These are phyloP conservation scores for Ailuropoda melanoleuca DNA, from an alignment of 2,113 vertebrate genomes.

Conservation along the genomic window DNA sequence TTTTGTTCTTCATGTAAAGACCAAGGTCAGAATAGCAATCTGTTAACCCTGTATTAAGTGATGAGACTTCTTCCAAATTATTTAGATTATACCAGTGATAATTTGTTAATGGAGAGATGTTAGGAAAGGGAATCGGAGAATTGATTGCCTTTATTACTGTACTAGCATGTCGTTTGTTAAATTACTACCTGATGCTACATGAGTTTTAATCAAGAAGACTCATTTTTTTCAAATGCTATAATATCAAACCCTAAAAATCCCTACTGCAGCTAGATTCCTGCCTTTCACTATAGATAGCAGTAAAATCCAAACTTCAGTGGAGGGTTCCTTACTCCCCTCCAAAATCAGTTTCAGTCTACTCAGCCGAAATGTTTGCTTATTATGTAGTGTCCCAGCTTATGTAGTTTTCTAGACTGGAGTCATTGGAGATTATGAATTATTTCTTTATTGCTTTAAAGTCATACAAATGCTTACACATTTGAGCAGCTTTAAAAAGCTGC, in stretches of 20 bases:
- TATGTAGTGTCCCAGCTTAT: neutral
- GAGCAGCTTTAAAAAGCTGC: neutral
- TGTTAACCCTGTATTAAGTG: neutral
- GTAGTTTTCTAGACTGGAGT: neutral
- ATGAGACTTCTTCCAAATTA: neutral
- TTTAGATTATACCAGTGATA: slow-evolving; percentile 7
- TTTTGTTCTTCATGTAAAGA: slow-evolving; percentile 7
- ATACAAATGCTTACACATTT: slow-evolving; percentile 14
- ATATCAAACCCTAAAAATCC: slow-evolving; percentile 20
- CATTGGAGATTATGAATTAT: neutral
- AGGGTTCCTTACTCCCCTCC: neutral
- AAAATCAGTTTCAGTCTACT: neutral
- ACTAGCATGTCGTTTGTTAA: slow-evolving; percentile 19
- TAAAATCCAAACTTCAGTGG: neutral
- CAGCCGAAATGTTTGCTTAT: neutral
- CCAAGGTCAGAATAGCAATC: neutral
- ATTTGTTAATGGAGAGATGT: neutral
- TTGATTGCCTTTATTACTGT: slow-evolving; percentile 30
- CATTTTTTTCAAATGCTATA: neutral
- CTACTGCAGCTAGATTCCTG: neutral
- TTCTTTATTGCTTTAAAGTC: neutral
- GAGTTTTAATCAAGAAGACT: neutral
- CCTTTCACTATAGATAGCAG: neutral
- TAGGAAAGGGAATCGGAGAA: neutral
- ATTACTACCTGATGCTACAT: slow-evolving; percentile 16